These are phyloP conservation scores for Sturmia bella DNA, from an alignment of 2,888 invertebrate genomes.

Conservation along the genomic window DNA sequence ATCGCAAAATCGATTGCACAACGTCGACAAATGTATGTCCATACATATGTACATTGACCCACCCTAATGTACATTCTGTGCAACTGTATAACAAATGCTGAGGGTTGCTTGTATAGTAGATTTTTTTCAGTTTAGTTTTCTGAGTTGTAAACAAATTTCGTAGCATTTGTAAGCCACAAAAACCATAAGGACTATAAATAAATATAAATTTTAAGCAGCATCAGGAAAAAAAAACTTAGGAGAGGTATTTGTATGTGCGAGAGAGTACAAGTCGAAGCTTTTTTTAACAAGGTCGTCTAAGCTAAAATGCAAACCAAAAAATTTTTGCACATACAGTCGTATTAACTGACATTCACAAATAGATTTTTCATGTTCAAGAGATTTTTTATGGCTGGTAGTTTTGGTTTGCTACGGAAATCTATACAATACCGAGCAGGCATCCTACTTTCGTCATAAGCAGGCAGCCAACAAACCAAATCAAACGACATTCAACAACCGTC, in stretches of 20 bases:
- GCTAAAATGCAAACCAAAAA: conserved; percentile 26
- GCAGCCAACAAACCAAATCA: conserved; percentile 41
- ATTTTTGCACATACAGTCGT: neutral
- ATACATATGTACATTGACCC: no score
- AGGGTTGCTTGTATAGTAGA: conserved; percentile 11
- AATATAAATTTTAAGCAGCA: conserved; percentile 57
- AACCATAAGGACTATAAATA: conserved; percentile 65
- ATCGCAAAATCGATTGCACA: no score
- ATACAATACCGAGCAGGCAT: conserved; percentile 44
- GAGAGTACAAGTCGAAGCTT: conserved; percentile 13
- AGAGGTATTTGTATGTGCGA: neutral
- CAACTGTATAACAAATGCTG: conserved; percentile 32
- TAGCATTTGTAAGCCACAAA: conserved; percentile 55
- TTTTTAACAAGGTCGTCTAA: conserved; percentile 48
- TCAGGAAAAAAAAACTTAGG: conserved; percentile 1
- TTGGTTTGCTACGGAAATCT: conserved; percentile 53
- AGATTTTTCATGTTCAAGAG: conserved; percentile 12
- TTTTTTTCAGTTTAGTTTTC: conserved; percentile 12
- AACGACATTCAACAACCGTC: conserved; percentile 26
- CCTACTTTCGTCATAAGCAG: conserved; percentile 38
- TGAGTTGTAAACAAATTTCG: conserved; percentile 66
- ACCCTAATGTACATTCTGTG: conserved; percentile 32
- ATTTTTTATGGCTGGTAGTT: conserved; percentile 12
- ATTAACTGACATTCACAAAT: conserved; percentile 28
- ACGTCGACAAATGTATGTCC: no score